Evolutionary conservation across 2,888 invertebrate species (phyloP).

Genomic region (Xestobium rufovillosum): DNA sequence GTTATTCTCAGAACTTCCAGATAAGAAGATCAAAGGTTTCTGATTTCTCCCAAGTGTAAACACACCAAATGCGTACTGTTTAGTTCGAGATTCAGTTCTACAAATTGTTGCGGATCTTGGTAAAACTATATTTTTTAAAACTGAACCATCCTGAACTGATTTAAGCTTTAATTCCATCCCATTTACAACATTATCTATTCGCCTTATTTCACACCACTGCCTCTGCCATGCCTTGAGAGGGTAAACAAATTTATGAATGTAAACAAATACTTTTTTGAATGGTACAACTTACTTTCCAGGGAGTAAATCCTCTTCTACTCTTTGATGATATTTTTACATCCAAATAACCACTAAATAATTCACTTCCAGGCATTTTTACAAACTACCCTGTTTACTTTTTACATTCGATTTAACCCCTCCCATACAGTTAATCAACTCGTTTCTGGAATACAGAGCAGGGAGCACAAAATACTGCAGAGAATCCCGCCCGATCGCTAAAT

Average conservation of each 20-base stretch:
- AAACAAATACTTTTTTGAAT: conserved; percentile 8
- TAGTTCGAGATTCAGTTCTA: conserved; percentile 58
- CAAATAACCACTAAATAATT: conserved; percentile 50
- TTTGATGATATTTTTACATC: conserved; percentile 58
- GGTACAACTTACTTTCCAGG: conserved; percentile 51
- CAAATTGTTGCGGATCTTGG: conserved; percentile 54
- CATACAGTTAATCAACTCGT: neutral
- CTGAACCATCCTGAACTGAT: conserved; percentile 41
- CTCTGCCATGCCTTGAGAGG: conserved; percentile 53
- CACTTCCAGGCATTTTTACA: conserved; percentile 25
- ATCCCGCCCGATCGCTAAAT: too few relatives aligned
- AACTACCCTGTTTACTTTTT: neutral
- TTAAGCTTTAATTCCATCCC: conserved; percentile 51
- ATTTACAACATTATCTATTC: conserved; percentile 48
- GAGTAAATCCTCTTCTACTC: conserved; percentile 53
- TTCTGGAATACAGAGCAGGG: too few relatives aligned
- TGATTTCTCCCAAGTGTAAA: conserved; percentile 51
- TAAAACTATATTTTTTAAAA: conserved; percentile 46
- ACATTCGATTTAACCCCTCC: conserved; percentile 9
- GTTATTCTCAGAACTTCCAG: conserved; percentile 56
- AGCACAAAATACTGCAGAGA: too few relatives aligned
- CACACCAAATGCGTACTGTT: conserved; percentile 62
- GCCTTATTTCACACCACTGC: conserved; percentile 57
- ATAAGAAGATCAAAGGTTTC: conserved; percentile 58
- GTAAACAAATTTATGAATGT: conserved; percentile 11